Evolutionary conservation across 2,113 vertebrate genomes (phyloP).

Genomic region (Notarius lentiginosus): DNA sequence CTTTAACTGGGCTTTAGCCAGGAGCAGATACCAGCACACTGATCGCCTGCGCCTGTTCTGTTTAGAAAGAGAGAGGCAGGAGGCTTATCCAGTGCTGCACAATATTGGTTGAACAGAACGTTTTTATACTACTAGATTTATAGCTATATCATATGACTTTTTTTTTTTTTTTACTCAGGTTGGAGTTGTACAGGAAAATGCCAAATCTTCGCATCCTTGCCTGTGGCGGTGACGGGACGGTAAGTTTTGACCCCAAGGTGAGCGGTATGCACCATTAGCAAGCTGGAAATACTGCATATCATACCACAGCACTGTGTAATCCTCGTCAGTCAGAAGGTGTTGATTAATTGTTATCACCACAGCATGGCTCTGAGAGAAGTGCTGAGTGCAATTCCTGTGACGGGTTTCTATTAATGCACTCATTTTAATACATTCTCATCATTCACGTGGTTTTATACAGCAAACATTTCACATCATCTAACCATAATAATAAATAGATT

Average conservation of each 20-base stretch:
- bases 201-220: conserved; percentile 96
- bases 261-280: conserved; percentile 2
- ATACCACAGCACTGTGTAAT: neutral
- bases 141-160: neutral
- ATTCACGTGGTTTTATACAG: neutral
- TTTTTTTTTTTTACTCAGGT: conserved; percentile 64
- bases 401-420: neutral
- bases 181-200: conserved; percentile 97
- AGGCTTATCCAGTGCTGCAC: neutral
- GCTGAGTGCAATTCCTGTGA: neutral
- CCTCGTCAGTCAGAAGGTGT: neutral
- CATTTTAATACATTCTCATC: neutral
- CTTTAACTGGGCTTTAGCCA: conserved; percentile 25
- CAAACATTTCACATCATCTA: neutral
- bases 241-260: conserved; percentile 64
- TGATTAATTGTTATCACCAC: neutral
- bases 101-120: neutral
- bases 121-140: neutral
- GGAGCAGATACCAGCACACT: conserved; percentile 31
- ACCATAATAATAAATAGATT: neutral
- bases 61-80: neutral
- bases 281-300: neutral
- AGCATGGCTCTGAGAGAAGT: neutral
- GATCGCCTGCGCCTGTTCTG: neutral
- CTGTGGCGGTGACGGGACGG: conserved; percentile 94